Percentiles rank a stretch among this genome's conserved stretches.
phyloP scores from a whole-genome alignment of 2,888 invertebrate species.

The Corythucha ciliata region DNA sequence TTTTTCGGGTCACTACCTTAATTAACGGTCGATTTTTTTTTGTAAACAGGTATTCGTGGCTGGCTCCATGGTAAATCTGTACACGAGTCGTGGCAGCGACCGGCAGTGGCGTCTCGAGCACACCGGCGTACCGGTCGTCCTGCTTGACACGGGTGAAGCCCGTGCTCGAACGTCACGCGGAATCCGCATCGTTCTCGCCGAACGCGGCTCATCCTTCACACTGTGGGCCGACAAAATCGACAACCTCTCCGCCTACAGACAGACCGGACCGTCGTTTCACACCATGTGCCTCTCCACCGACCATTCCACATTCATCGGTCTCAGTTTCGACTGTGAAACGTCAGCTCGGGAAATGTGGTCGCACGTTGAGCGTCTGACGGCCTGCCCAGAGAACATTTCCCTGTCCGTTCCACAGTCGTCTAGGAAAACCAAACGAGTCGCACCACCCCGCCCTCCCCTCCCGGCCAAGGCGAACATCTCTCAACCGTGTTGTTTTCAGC shows the following conservation, averaged over 20 bases:
- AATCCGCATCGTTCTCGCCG: constrained; percentile 62
- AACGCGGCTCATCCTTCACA: constrained; percentile 70
- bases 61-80: constrained; percentile 63
- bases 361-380: constrained; percentile 58
- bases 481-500: constrained; percentile 74
- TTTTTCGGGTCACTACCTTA: no score
- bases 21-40: no score
- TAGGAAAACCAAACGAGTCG: constrained; percentile 41
- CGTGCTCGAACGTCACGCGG: constrained; percentile 56
- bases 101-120: constrained; percentile 59
- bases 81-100: constrained; percentile 50
- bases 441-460: constrained; percentile 50
- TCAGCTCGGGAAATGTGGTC: constrained; percentile 62
- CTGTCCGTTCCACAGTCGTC: constrained; percentile 58
- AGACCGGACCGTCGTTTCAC: constrained; percentile 56
- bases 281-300: constrained; percentile 71
- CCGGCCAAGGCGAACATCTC: constrained; percentile 74
- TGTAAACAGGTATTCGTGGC: constrained; percentile 57
- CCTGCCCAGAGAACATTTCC: constrained; percentile 68
- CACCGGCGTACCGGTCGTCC: constrained; percentile 68
- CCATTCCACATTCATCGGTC: constrained; percentile 64
- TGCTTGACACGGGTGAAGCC: constrained; percentile 67
- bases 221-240: constrained; percentile 74
- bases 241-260: constrained; percentile 63
- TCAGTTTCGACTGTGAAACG: constrained; percentile 66